Conservation (phyloP, 1,140 invertebrate genomes). For the Drosophila lacteicornis region DNA sequence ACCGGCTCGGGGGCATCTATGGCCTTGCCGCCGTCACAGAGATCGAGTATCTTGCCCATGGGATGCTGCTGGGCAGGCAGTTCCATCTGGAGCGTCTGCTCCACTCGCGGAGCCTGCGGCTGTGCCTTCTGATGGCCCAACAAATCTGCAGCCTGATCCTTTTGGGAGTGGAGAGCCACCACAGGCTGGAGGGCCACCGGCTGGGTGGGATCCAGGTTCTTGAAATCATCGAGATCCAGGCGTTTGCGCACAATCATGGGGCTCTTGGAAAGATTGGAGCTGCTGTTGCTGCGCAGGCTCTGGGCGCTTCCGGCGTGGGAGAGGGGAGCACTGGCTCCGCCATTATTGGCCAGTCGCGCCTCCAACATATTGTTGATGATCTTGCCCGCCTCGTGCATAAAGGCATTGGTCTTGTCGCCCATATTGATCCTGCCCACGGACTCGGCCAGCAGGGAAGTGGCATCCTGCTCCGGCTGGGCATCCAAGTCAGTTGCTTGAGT, state of each 20-base stretch:
- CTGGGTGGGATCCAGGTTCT: conserved; percentile 72
- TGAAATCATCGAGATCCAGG: conserved; percentile 74
- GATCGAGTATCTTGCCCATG: conserved; percentile 74
- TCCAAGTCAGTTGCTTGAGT: conserved; percentile 51
- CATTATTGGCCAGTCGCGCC: conserved; percentile 59
- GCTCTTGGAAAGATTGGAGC: conserved; percentile 71
- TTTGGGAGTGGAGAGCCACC: conserved; percentile 48
- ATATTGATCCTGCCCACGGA: conserved; percentile 76
- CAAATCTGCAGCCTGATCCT: conserved; percentile 8
- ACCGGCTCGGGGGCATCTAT: conserved; percentile 62
- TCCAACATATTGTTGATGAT: conserved; percentile 83
- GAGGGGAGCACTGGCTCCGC: conserved; percentile 32
- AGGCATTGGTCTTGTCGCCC: conserved; percentile 79
- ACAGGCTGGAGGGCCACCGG: conserved; percentile 68
- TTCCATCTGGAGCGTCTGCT: conserved; percentile 54
- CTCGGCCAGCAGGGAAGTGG: conserved; percentile 72
- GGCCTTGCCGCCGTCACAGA: conserved; percentile 70
- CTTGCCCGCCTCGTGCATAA: conserved; percentile 81
- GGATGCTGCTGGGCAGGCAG: conserved; percentile 73
- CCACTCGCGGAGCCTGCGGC: conserved; percentile 41
- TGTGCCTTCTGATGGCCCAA: conserved; percentile 45
- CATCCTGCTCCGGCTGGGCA: conserved; percentile 28
- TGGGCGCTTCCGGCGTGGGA: conserved; percentile 65
- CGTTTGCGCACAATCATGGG: conserved; percentile 80
- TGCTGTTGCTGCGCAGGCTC: conserved; percentile 76